Evolutionary conservation across 2,797 vertebrate species (phyloP).

Genomic region (Lagothrix lagotricha): DNA sequence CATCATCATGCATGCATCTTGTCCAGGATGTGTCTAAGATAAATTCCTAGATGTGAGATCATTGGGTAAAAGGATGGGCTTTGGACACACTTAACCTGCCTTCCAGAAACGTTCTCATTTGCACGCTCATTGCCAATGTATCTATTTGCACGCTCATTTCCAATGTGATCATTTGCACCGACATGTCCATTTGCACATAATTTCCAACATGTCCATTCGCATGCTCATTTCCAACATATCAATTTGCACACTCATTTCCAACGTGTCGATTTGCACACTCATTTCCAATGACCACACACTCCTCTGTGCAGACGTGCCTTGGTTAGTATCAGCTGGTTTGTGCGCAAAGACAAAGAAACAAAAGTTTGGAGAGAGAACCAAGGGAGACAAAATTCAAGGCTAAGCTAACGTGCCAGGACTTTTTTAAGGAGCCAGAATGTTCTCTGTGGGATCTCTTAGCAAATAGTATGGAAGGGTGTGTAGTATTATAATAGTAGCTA

Average conservation of each 20-base stretch:
- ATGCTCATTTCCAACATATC: no score
- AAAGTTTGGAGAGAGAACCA: background rate
- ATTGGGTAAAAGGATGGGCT: background rate
- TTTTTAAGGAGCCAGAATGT: background rate
- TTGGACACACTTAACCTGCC: background rate
- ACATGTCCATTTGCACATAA: no score
- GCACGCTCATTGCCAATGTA: background rate
- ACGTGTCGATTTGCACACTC: accelerated
- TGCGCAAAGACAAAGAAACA: background rate
- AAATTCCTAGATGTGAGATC: background rate
- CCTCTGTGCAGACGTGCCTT: background rate
- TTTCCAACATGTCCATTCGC: no score
- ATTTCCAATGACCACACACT: background rate
- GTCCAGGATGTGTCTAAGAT: background rate
- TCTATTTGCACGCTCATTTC: no score
- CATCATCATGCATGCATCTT: background rate
- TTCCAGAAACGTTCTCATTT: background rate
- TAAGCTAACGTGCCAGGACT: background rate
- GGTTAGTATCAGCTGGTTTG: background rate
- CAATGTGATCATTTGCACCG: no score
- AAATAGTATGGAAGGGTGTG: background rate
- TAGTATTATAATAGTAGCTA: constrained; percentile 45
- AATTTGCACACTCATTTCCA: background rate
- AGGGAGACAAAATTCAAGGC: background rate
- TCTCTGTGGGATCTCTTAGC: constrained; percentile 10